A percentile compares a stretch with the other conserved stretches of the same genome.
phyloP scores from a whole-genome alignment of 2,888 invertebrate species.

The Carcina quercana region DNA sequence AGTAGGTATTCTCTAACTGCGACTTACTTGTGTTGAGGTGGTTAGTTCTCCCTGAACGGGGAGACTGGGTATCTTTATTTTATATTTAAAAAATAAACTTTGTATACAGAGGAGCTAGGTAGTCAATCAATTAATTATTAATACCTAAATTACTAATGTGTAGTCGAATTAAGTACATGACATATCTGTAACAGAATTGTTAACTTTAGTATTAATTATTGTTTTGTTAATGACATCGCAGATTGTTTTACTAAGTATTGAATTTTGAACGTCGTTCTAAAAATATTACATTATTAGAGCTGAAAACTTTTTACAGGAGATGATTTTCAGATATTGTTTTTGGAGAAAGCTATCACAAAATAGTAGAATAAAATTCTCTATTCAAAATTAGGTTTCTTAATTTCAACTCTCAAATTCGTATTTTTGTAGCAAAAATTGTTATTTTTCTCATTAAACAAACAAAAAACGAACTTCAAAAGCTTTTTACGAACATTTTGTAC shows the following conservation, averaged over 20 bases:
- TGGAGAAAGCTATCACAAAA: too few species aligned
- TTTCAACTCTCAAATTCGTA: slow-evolving; percentile 2
- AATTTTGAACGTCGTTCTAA: too few species aligned
- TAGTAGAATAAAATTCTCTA: too few species aligned
- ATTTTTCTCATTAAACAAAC: slow-evolving; percentile 2
- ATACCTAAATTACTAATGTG: slow-evolving; percentile 22
- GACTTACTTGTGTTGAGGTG: too few species aligned
- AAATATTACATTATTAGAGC: too few species aligned
- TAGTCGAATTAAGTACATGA: slow-evolving; percentile 35
- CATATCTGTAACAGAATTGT: slow-evolving; percentile 34
- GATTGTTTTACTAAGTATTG: not conserved
- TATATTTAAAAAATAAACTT: not conserved
- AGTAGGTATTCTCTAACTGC: too few species aligned
- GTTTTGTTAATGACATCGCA: slow-evolving; percentile 2
- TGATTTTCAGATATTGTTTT: too few species aligned
- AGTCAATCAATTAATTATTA: slow-evolving; percentile 25
- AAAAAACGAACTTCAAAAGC: too few species aligned
- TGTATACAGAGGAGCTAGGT: slow-evolving; percentile 17
- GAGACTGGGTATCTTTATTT: too few species aligned
- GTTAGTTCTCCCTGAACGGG: too few species aligned
- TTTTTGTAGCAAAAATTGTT: slow-evolving; percentile 12
- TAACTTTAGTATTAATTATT: slow-evolving; percentile 7
- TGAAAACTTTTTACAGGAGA: too few species aligned
- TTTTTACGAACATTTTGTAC: slow-evolving; percentile 17
- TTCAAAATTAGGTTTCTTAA: too few species aligned